Evolutionary conservation across 2,888 invertebrate genomes (phyloP).

Genomic region (Spisula solida): DNA sequence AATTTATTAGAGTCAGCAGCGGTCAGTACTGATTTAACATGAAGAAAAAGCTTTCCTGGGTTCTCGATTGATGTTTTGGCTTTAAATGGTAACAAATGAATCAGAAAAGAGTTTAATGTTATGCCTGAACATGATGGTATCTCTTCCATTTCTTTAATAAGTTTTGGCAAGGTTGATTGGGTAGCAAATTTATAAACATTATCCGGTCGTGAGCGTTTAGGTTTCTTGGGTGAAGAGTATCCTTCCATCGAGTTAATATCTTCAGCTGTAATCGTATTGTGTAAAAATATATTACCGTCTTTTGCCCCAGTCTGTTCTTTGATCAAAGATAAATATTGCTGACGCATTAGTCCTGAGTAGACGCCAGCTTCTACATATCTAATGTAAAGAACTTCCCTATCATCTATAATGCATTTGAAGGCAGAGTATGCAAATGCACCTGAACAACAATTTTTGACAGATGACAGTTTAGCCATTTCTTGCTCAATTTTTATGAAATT

Average conservation of each 20-base stretch:
- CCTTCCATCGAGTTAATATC: background rate
- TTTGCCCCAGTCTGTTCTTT: background rate
- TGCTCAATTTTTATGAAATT: background rate
- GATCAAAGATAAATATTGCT: background rate
- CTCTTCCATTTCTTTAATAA: background rate
- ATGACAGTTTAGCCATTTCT: background rate
- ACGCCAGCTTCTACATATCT: conserved; percentile 21
- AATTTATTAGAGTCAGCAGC: background rate
- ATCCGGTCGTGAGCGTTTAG: background rate
- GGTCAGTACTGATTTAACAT: too few species aligned
- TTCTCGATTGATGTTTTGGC: background rate
- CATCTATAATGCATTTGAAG: background rate
- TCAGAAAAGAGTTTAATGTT: background rate
- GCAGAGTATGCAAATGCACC: conserved; percentile 16
- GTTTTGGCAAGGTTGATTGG: background rate
- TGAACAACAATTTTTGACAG: background rate
- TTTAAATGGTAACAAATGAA: background rate
- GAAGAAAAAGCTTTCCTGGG: background rate
- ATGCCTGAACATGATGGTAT: background rate
- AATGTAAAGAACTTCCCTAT: background rate
- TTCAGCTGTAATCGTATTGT: background rate
- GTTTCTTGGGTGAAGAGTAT: background rate
- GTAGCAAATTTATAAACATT: background rate
- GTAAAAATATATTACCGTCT: background rate
- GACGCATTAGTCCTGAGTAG: background rate